These are phyloP conservation scores for Manis crassicaudata DNA, from an alignment of 2,797 vertebrate species.

Conservation along the genomic window DNA sequence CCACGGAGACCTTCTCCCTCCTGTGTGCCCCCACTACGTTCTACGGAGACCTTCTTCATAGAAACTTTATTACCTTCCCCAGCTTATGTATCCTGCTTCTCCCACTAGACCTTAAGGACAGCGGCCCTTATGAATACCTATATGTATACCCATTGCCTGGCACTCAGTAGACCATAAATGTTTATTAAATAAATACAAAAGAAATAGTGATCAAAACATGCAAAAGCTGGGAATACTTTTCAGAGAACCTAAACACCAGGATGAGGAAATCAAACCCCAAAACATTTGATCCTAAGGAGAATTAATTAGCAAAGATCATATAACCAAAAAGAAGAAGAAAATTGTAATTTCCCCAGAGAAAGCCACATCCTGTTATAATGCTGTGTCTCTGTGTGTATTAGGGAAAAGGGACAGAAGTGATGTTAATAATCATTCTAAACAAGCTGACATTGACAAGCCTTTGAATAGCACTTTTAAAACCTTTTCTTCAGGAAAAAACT, in stretches of 20 bases:
- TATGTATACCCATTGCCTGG: neutral
- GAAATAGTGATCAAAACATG: slow-evolving; percentile 1
- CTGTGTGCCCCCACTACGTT: no score
- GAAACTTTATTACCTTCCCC: neutral
- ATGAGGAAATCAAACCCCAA: slow-evolving; percentile 33
- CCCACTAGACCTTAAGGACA: neutral
- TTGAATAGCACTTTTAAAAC: neutral
- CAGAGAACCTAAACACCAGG: neutral
- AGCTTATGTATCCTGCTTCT: neutral
- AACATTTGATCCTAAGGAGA: slow-evolving; percentile 2
- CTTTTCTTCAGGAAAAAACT: neutral
- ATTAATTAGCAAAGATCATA: slow-evolving; percentile 51
- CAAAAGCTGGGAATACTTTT: slow-evolving; percentile 4
- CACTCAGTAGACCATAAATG: neutral
- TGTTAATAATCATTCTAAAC: slow-evolving; percentile 9
- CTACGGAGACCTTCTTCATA: neutral
- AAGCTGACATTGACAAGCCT: neutral
- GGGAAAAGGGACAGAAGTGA: neutral
- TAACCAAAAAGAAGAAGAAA: slow-evolving; percentile 49
- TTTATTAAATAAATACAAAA: slow-evolving; percentile 49
- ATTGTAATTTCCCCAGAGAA: slow-evolving; percentile 28
- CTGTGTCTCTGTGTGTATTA: neutral
- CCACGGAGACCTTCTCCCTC: no score
- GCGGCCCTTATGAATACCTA: neutral
- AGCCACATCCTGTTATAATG: slow-evolving; percentile 14